These are phyloP conservation scores for Pelochelys cantorii DNA, from an alignment of 2,797 vertebrate genomes.

Conservation along the genomic window DNA sequence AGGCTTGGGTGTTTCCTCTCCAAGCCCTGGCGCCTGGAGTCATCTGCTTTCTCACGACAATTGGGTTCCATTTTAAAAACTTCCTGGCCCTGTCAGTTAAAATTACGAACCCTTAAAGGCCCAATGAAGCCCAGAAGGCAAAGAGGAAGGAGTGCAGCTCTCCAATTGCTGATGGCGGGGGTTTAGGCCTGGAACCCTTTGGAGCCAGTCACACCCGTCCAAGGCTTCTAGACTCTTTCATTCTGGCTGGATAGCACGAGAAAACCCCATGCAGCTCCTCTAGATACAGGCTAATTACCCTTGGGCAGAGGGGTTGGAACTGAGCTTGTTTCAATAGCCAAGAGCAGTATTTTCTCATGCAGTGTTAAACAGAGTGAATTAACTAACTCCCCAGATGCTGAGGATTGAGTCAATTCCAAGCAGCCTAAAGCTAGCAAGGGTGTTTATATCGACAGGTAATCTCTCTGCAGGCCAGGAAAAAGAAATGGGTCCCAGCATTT, in stretches of 20 bases:
- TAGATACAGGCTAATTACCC: neutral
- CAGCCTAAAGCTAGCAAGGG: neutral
- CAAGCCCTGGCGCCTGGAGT: neutral
- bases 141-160: neutral
- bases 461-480: neutral
- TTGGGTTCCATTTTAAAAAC: neutral
- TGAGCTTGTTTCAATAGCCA: neutral
- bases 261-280: neutral
- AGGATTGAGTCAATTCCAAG: neutral
- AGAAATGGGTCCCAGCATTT: neutral
- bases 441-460: neutral
- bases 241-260: neutral
- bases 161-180: neutral
- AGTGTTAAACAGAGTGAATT: neutral
- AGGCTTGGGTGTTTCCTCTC: neutral
- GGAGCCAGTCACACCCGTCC: neutral
- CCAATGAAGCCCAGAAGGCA: neutral
- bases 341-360: neutral
- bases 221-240: neutral
- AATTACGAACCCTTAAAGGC: neutral
- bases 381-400: neutral
- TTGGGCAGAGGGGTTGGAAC: neutral
- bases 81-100: neutral
- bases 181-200: neutral
- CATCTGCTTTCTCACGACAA: neutral